Evolutionary conservation across 2,888 invertebrate genomes (phyloP).

Genomic region (Drosophila ezoana): DNA sequence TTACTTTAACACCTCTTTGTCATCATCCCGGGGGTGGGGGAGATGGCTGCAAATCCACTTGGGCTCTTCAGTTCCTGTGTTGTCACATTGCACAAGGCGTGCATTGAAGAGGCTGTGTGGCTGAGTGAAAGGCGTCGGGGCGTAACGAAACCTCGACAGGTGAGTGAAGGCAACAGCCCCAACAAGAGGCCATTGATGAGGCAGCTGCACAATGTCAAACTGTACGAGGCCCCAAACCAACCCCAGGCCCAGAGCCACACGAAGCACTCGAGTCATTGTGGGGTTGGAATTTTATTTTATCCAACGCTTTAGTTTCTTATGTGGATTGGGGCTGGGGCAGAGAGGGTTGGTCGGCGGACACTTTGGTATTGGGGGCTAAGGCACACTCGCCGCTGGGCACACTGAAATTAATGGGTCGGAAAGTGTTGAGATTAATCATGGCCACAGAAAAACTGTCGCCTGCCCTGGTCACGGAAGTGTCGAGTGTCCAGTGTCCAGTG

Average conservation of each 20-base stretch:
- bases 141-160: conserved; percentile 46
- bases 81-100: conserved; percentile 39
- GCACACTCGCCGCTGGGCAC: conserved; percentile 21
- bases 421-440: conserved; percentile 81
- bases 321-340: neutral
- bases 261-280: conserved; percentile 20
- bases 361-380: conserved; percentile 18
- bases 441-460: conserved; percentile 54
- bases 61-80: conserved; percentile 19
- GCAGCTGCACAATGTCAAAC: conserved; percentile 40
- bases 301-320: conserved; percentile 12
- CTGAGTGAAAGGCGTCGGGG: conserved; percentile 31
- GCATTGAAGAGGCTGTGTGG: conserved; percentile 41
- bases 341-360: neutral
- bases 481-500: conserved; percentile 14
- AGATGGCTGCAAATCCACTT: conserved; percentile 28
- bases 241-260: neutral
- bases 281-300: conserved; percentile 35
- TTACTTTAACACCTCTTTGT: conserved; percentile 52
- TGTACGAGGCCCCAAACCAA: conserved; percentile 2
- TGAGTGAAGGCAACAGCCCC: conserved; percentile 33
- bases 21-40: conserved; percentile 10
- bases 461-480: conserved; percentile 32
- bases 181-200: conserved; percentile 41
- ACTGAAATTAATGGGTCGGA: conserved; percentile 80